These are phyloP conservation scores for Oxycera nigricornis DNA, from an alignment of 2,888 invertebrate species.

Conservation along the genomic window DNA sequence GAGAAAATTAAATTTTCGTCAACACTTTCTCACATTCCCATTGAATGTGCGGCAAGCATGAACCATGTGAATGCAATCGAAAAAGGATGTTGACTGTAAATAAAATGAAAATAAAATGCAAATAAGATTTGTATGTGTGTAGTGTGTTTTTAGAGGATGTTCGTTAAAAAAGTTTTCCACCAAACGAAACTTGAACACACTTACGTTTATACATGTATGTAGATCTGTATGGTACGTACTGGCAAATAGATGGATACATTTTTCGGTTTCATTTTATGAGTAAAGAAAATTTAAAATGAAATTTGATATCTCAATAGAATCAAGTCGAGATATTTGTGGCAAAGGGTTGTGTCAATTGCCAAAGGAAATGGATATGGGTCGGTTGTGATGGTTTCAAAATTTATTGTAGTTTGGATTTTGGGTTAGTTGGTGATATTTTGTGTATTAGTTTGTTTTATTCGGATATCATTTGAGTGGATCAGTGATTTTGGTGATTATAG, in stretches of 20 bases:
- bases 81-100: slow-evolving; percentile 22
- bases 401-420: too few species aligned
- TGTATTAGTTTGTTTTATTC: too few species aligned
- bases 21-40: slow-evolving; percentile 1
- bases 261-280: not conserved
- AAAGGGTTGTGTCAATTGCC: not conserved
- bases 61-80: slow-evolving; percentile 34
- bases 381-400: too few species aligned
- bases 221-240: too few species aligned
- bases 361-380: not conserved
- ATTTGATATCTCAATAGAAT: slow-evolving; percentile 4
- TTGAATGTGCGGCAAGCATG: slow-evolving; percentile 5
- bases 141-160: slow-evolving; percentile 1
- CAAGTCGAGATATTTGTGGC: not conserved
- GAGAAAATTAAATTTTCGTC: slow-evolving; percentile 31
- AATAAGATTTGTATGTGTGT: slow-evolving; percentile 8
- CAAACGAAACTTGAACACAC: slow-evolving; percentile 17
- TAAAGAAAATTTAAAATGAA: slow-evolving; percentile 6
- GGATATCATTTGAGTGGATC: too few species aligned
- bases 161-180: slow-evolving; percentile 31
- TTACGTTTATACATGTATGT: too few species aligned
- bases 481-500: too few species aligned
- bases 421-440: too few species aligned
- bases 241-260: not conserved
- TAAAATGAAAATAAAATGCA: slow-evolving; percentile 30